Base-by-base conservation (phyloP, 2,888 invertebrate genomes). In the Cyclophora albipunctata region DNA sequence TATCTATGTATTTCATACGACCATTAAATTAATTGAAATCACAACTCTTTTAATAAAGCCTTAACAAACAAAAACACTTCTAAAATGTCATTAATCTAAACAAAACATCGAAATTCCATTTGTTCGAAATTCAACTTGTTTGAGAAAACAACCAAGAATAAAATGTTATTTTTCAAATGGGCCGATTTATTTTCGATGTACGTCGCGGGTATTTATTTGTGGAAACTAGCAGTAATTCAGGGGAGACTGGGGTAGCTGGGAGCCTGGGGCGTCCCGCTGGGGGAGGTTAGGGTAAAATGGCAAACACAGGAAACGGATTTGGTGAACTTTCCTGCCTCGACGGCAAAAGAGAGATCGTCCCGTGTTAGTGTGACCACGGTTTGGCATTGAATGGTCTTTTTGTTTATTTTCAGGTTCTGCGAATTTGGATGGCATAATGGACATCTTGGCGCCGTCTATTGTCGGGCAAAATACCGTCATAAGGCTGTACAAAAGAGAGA, bases 231-330 rank as follows among this genome's bases (percentile, higher is more conserved):
- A 65, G 69, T 71, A 72, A 64, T 55, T 75, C 78, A 74, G 69
- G 68, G 64, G 59, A 58, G 37, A 20, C 20, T 20, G 37, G 37
- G 37, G 5, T 5, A 5, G 4, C 5, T 37, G 37, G 37, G 37
- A 66, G 66, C 64, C 59, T 63, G 66, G 67, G 66, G 60, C 54
- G 59, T 54, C 57, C 58, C 60, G 69, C 55, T 62, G 69, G 70
- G 72, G 72, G 70, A 73, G 55, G 52, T 50, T 53, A 53, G 60
- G 60, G 58, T 54, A 54, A 42, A 71, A 76, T 71, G 67, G 82
- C 80, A 84, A 84, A 88, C 78, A 84, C 80, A 84, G 88, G 88
- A 88, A 88, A 81, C 83, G 80, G 82, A 82, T 80, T 78, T 69
- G 67, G 70, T 67, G 71, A 82, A 84, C 78, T 85, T 84, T 82